Evolutionary conservation across 2,113 vertebrate species (phyloP), one percentile per base, ranked within the genome.

Genomic region (Clarias magur): DNA sequence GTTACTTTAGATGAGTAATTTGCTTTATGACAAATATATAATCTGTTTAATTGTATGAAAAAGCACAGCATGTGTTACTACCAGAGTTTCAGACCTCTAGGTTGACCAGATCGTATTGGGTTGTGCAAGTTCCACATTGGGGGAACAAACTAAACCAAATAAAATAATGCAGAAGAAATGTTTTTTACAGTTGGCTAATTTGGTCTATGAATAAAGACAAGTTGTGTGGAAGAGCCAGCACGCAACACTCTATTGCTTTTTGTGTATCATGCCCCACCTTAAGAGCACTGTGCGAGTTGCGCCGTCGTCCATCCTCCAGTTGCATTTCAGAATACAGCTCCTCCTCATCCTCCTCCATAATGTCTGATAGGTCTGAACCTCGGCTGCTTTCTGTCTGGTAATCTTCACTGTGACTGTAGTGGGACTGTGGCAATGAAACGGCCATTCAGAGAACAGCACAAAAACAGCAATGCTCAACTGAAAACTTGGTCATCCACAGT

Each of bases 281-380:
- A 90, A 97, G 96, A 34, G 97, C 91, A 17, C 93, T 94, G 94
- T 98, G 97, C 27, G 98, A 96, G 48, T 95, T 97, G 91, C 97
- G 94, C 60, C 97, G 93, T 56, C 97, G 92, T 85, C 96, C 96
- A 68, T 98, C 97, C 90, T 99, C 98, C 93, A 97, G 95, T 93
- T 98, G 97, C 97, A 98, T 99, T 94, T 99, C 98, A 0, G 97
- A 98, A 94, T 96, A 98, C 15, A 99, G 96, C 92, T 99, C 98
- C 89, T 99, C 98, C 94, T 99, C 98, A 10, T 99, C 98, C 91
- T 99, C 98, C 92, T 99, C 98, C 97, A 99, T 96, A 92, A 99
- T 99, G 94, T 99, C 98, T 0, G 98, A 99, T 84, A 99, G 93
- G 94, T 99, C 98, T 0, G 98, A 99, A 60, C 98, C 98, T 13